Evolutionary conservation across 2,888 invertebrate genomes (phyloP), one percentile per base, ranked within the genome.

Genomic region (Cataglyphis cursor): DNA sequence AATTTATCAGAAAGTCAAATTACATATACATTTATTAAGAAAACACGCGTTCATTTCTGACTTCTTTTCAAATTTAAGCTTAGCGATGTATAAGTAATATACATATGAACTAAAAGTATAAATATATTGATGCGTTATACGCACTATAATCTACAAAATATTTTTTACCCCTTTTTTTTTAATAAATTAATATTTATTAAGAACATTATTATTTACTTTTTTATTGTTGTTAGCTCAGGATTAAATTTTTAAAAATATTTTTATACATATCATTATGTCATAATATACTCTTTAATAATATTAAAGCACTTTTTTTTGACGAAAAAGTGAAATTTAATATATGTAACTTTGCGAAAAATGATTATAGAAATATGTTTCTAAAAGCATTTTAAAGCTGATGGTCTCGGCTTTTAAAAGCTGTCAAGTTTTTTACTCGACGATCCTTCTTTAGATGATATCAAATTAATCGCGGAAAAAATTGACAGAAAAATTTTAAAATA

Each of bases 1-100:
- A 70, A 21, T 15, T 66, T 35, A 24, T n/a, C 18, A 38, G 51
- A 78, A 70, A 78, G 61, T 51, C 9, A 83, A 78, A 66, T 86
- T 84, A 51, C 38, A 68, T 38, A 5, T 6, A 21, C 64, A 57
- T 57, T 74, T 18, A 44, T 51, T 41, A n/a, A 61, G 59, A 35
- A 82, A 62, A 78, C 66, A 59, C 65, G 59, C 74, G 51, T 51
- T 5, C 1, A 57, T 41, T 41, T 31, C 38, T n/a, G 41, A 15
- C 51, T 62, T 31, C 5, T 31, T 31, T 21, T 44, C 12, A 73
- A 73, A 78, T 59, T 59, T 21, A 12, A 57, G 21, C 10, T 78
- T 72, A 57, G 15, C 59, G 15, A 44, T 44, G n/a, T n/a, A 48
- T 24, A 73, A 51, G n/a, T 59, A 51, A 12, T 31, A 21, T 44